These are phyloP conservation scores for Entosphenus tridentatus DNA, from an alignment of 2,113 vertebrate genomes.

Conservation along the genomic window DNA sequence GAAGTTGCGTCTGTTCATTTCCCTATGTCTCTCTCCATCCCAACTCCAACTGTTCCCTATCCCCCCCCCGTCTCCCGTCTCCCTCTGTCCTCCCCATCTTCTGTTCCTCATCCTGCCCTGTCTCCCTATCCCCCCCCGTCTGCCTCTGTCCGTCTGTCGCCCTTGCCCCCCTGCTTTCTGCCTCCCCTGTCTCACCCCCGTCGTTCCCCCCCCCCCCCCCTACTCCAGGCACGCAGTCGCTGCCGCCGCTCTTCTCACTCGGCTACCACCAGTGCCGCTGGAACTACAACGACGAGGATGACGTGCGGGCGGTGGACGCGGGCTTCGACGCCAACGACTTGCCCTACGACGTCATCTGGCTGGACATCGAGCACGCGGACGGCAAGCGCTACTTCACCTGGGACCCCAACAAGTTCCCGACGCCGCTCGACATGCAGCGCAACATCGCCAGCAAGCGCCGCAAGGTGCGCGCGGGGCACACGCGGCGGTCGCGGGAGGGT, in stretches of 20 bases:
- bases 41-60: too few species aligned
- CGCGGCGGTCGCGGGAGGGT: not conserved
- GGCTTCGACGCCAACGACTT: constrained; percentile 59
- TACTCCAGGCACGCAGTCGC: constrained; percentile 48
- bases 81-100: too few species aligned
- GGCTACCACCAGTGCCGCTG: constrained; percentile 84
- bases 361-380: constrained; percentile 77
- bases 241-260: constrained; percentile 50
- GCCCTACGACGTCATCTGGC: constrained; percentile 70
- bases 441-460: constrained; percentile 36
- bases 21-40: too few species aligned
- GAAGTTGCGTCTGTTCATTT: too few species aligned
- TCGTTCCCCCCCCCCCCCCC: not conserved
- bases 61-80: too few species aligned
- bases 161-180: not conserved
- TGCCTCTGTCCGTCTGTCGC: not conserved
- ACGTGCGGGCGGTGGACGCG: constrained; percentile 37
- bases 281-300: constrained; percentile 83
- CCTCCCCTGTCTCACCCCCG: not conserved
- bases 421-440: constrained; percentile 42
- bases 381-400: constrained; percentile 92
- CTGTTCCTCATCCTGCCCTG: too few species aligned
- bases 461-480: constrained; percentile 24
- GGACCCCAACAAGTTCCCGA: constrained; percentile 54
- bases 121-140: too few species aligned